Conservation (phyloP, 1,140 invertebrate genomes). For the Leptonema lineaticorne region DNA sequence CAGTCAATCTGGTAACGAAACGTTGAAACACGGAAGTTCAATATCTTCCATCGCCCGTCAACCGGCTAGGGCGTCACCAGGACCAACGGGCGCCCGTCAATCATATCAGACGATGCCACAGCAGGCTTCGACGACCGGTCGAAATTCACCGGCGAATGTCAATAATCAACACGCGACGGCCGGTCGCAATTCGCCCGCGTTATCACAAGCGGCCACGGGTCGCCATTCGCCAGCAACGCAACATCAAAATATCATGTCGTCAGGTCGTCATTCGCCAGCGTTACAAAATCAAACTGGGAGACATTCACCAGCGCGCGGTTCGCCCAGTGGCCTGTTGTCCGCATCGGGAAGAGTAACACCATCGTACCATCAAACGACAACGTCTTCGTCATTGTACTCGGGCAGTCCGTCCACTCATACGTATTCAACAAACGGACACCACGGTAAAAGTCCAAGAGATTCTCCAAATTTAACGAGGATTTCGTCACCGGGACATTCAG, state of each 20-base stretch:
- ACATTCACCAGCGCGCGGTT: conserved; percentile 39
- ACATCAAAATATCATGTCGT: conserved; percentile 46
- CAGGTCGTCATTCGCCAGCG: conserved; percentile 33
- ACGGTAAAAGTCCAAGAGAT: conserved; percentile 46
- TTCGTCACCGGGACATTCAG: conserved; percentile 46
- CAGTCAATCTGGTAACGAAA: conserved; percentile 66
- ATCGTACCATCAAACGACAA: conserved; percentile 22
- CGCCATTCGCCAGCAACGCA: conserved; percentile 23
- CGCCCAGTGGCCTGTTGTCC: conserved; percentile 40
- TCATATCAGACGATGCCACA: conserved; percentile 46
- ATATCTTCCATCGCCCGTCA: conserved; percentile 54
- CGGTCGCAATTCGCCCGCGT: conserved; percentile 22
- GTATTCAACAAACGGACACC: conserved; percentile 42
- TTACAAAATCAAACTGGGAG: background rate
- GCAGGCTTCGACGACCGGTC: conserved; percentile 38
- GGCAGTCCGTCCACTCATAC: conserved; percentile 44
- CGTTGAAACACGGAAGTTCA: conserved; percentile 62
- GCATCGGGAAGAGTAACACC: conserved; percentile 38
- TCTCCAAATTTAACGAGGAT: conserved; percentile 42
- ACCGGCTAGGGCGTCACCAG: conserved; percentile 46
- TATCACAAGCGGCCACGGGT: conserved; percentile 4
- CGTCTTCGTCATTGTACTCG: conserved; percentile 39
- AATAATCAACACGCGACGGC: background rate
- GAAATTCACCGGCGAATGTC: conserved; percentile 28
- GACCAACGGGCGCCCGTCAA: conserved; percentile 46